Conservation (phyloP, 1,140 invertebrate genomes). For the Zaprionus ornatus region DNA sequence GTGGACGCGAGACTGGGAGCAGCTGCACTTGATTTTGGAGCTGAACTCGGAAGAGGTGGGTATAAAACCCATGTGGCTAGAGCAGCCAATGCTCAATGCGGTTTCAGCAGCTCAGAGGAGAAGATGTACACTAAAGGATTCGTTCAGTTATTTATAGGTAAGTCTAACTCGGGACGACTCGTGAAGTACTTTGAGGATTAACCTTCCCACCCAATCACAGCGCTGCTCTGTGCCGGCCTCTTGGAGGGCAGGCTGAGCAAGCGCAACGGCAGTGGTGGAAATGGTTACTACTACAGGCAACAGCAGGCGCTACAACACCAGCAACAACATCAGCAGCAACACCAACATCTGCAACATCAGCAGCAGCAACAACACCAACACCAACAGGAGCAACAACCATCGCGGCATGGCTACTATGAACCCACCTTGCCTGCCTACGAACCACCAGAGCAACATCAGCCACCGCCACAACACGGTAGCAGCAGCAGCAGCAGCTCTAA, state of each 20-base stretch:
- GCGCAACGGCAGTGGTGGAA: conserved; percentile 69
- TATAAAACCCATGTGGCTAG: conserved; percentile 51
- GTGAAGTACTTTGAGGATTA: not conserved
- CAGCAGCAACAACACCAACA: conserved; percentile 16
- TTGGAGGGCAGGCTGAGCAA: conserved; percentile 62
- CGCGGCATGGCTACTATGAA: conserved; percentile 45
- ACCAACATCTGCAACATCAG: conserved; percentile 16
- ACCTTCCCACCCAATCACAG: conserved; percentile 14
- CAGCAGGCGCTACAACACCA: conserved; percentile 50
- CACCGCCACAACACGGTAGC: not conserved
- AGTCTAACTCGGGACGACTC: conserved; percentile 3
- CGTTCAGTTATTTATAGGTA: conserved; percentile 54
- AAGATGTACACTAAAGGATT: conserved; percentile 61
- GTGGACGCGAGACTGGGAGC: not conserved
- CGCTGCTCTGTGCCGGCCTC: conserved; percentile 38
- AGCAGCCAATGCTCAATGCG: conserved; percentile 52
- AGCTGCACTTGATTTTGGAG: not conserved
- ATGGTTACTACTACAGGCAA: conserved; percentile 61
- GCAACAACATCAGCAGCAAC: conserved; percentile 53
- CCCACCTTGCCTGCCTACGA: conserved; percentile 42
- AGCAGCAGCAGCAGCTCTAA: conserved; percentile 42
- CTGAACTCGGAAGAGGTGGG: conserved; percentile 16
- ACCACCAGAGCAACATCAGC: conserved; percentile 20
- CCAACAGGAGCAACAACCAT: conserved; percentile 38
- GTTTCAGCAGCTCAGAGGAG: conserved; percentile 44